These are phyloP conservation scores for Steatornis caripensis DNA, from an alignment of 2,113 vertebrate genomes.

Conservation along the genomic window DNA sequence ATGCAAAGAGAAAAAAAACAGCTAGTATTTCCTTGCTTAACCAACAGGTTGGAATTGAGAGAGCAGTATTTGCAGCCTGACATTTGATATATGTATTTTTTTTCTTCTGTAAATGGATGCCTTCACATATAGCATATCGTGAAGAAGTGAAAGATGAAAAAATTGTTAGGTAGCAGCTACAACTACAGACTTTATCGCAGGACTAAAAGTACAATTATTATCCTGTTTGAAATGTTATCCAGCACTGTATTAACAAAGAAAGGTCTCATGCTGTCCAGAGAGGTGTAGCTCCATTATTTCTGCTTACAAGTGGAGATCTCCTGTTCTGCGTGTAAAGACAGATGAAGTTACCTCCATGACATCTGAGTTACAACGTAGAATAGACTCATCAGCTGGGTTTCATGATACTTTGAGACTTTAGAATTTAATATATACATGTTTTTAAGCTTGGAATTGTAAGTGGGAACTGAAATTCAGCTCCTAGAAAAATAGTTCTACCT, in stretches of 20 bases:
- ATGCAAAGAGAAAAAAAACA: neutral
- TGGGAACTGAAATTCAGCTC: neutral
- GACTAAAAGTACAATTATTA: neutral
- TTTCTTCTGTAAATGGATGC: neutral
- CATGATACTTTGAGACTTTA: neutral
- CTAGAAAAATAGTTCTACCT: neutral
- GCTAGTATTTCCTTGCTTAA: neutral
- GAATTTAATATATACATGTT: neutral
- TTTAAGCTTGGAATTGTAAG: neutral
- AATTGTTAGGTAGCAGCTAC: neutral
- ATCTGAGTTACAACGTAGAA: neutral
- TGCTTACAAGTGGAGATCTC: neutral
- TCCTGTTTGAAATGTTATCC: neutral
- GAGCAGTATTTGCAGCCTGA: neutral
- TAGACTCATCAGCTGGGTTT: neutral
- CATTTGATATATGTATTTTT: neutral
- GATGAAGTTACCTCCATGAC: neutral
- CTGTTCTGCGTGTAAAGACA: neutral
- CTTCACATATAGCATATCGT: neutral
- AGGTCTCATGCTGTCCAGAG: neutral
- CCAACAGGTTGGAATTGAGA: neutral
- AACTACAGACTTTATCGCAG: neutral
- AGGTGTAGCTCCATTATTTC: neutral
- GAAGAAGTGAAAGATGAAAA: neutral
- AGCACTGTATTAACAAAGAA: neutral